phyloP scores from a whole-genome alignment of 2,888 invertebrate species.

The Andrena bucephala region DNA sequence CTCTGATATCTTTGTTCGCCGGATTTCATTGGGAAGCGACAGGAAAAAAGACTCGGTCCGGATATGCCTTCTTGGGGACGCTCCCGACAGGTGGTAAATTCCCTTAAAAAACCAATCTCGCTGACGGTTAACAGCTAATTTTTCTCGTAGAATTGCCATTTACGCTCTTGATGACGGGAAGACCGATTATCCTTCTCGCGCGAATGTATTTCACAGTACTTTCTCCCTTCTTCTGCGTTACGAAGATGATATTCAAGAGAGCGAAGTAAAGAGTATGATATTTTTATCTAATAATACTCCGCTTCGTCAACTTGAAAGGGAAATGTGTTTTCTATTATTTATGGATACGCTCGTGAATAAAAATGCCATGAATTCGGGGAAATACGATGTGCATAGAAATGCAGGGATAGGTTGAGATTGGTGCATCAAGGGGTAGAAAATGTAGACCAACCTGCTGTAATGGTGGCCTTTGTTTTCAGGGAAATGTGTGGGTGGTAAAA shows the following conservation, averaged over 20 bases:
- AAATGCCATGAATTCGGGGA: no score
- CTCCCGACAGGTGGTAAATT: constrained; percentile 68
- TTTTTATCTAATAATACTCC: not conserved
- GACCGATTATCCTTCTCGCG: constrained; percentile 30
- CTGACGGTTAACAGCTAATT: constrained; percentile 69
- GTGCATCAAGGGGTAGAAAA: no score
- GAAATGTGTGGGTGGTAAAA: no score
- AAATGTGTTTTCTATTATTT: no score
- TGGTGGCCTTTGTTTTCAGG: no score
- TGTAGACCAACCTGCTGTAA: no score
- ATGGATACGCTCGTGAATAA: no score
- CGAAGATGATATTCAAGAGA: not conserved
- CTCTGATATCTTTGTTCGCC: constrained; percentile 10
- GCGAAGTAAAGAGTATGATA: not conserved
- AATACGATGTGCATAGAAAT: no score
- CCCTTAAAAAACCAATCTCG: constrained; percentile 76
- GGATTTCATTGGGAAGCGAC: constrained; percentile 13
- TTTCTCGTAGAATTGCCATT: constrained; percentile 71
- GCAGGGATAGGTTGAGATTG: no score
- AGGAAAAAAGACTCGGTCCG: constrained; percentile 38
- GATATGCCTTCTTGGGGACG: constrained; percentile 29
- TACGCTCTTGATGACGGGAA: constrained; percentile 45
- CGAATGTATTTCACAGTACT: not conserved
- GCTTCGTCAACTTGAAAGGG: not conserved
- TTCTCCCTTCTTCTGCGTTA: not conserved